Evolutionary conservation across 2,888 invertebrate genomes (phyloP), one percentile per base, ranked within the genome.

Genomic region (Leptura quadrifasciata): DNA sequence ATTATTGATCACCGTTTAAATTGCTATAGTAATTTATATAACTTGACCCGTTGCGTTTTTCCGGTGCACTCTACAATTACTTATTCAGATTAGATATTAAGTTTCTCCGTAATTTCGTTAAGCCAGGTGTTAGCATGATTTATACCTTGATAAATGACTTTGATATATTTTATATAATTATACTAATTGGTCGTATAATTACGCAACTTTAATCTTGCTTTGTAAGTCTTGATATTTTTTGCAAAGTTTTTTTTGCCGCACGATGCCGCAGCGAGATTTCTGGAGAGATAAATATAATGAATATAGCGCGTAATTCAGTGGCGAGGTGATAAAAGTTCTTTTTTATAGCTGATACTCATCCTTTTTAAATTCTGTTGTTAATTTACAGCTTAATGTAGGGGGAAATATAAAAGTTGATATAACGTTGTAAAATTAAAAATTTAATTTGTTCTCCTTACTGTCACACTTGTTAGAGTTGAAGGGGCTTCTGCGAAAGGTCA

Each of bases 91-190:
- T 83, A 79, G 83, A 77, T 77, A 78, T 80, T 76, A 75, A 80
- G 77, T 73, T 75, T 75, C 77, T 64, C 73, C 55, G 86, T 85
- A 85, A 87, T 86, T 87, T 85, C 84, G 85, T 85, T 85, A 85
- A 84, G 83, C 84, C 85, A 85, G 87, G 87, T 86, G 87, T 87
- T 85, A 83, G 87, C 84, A 86, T 85, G 87, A 87, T 87, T 87
- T 86, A 87, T 84, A 76, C 81, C 80, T 80, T 82, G 86, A 86
- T 86, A 84, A 86, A 86, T 81, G 83, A 81, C 86, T 76, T 79
- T 81, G 86, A 87, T 86, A 87, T 84, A 86, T 86, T 81, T 86
- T 84, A 85, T 85, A 85, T 85, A 86, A 87, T 87, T 86, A 86
- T 81, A 76, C 86, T 86, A 87, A 86, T 86, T 86, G 85, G 82